Evolutionary conservation across 2,797 vertebrate genomes (phyloP).

Genomic region (Pitangus sulphuratus): DNA sequence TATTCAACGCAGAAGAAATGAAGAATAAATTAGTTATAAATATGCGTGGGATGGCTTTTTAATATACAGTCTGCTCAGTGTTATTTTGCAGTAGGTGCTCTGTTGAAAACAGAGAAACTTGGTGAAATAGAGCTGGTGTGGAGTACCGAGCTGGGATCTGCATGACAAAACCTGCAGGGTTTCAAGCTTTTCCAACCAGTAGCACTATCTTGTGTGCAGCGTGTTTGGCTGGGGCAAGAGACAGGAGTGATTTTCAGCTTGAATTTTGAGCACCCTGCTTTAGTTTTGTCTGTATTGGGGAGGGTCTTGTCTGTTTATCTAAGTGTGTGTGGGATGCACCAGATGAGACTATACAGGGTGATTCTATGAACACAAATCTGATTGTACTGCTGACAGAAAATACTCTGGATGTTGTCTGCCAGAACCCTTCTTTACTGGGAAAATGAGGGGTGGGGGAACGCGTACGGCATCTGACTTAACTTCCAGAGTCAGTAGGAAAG

Average conservation of each 20-base stretch:
- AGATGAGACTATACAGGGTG: neutral
- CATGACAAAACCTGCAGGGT: neutral
- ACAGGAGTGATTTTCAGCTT: neutral
- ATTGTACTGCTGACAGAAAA: neutral
- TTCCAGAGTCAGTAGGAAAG: neutral
- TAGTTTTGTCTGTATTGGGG: neutral
- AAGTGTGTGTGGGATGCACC: neutral
- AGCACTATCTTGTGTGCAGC: neutral
- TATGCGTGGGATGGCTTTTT: conserved; percentile 59
- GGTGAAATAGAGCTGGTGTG: neutral
- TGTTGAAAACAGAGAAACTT: conserved; percentile 43
- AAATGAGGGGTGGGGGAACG: neutral
- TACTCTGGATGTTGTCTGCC: neutral
- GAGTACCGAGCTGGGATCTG: neutral
- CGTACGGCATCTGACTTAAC: neutral
- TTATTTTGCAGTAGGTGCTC: conserved; percentile 62
- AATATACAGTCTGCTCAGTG: conserved; percentile 61
- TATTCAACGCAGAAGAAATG: conserved; percentile 70
- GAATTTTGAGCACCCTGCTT: neutral
- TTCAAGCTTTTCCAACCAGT: neutral
- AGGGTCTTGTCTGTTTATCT: neutral
- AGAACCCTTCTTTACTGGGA: neutral
- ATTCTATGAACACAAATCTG: neutral
- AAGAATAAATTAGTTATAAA: conserved; percentile 74
- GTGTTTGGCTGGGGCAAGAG: neutral